phyloP scores from a whole-genome alignment of 2,888 invertebrate genomes.

The Amblyjoppa proteus region DNA sequence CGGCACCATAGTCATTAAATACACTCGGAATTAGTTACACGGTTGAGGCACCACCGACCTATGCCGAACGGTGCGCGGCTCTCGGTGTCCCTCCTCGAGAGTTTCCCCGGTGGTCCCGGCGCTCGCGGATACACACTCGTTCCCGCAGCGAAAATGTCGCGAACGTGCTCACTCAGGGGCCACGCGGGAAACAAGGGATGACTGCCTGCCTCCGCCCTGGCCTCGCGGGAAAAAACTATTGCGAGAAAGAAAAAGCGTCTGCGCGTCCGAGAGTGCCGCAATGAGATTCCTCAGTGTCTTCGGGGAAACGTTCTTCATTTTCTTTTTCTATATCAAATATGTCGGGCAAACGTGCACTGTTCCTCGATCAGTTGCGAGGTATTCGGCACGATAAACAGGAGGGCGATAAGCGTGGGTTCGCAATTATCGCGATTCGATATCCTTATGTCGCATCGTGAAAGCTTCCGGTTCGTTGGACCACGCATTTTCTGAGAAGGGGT shows the following conservation, averaged over 20 bases:
- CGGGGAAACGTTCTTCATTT: no score
- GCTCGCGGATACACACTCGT: background rate
- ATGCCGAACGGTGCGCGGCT: conserved; percentile 25
- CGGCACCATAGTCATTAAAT: conserved; percentile 72
- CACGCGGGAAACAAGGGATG: background rate
- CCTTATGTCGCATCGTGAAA: background rate
- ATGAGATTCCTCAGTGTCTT: no score
- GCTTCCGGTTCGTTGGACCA: background rate
- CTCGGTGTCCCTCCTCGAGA: conserved; percentile 5
- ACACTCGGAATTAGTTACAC: conserved; percentile 77
- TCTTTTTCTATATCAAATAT: no score
- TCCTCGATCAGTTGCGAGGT: no score
- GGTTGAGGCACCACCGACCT: conserved; percentile 61
- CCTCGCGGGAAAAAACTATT: background rate
- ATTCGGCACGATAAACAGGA: no score
- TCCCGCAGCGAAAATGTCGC: background rate
- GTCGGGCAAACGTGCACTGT: no score
- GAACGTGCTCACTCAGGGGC: background rate
- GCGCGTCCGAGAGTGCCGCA: background rate
- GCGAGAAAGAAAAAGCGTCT: background rate
- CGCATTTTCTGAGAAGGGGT: background rate
- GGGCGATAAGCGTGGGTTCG: no score
- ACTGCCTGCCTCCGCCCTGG: background rate
- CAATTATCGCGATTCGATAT: background rate
- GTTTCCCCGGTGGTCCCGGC: background rate